Evolutionary conservation across 2,113 vertebrate species (phyloP), one percentile per base, ranked within the genome.

Genomic region (Antechinus flavipes): DNA sequence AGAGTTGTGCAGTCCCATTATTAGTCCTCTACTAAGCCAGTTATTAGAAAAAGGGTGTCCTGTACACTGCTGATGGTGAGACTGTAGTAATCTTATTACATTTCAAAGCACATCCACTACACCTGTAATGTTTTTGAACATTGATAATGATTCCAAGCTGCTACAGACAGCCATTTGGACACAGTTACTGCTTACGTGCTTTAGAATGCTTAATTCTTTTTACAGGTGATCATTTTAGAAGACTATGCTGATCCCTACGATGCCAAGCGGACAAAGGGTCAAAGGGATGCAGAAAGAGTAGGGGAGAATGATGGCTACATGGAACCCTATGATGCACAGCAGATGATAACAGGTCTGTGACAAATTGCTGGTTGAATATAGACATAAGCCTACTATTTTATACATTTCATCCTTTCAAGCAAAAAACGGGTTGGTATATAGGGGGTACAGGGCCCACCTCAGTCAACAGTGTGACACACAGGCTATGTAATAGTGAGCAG

Each of bases 221-320:
- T 1, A 47, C 95, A 99, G 99, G 98, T 99, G 97, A 99, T 99
- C 90, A 99, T 99, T 95, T 97, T 99, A 97, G 99, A 99, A 97
- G 99, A 99, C 98, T 99, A 99, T 0, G 99, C 99, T 0, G 99
- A 99, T 97, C 99, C 99, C 1, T 99, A 99, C 0, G 99, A 99
- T 1, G 99, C 99, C 19, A 99, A 99, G 93, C 98, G 99, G 95
- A 99, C 99, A 1, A 99, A 99, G 94, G 99, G 99, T 56, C 99
- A 99, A 95, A 98, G 99, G 54, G 99, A 99, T 0, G 99, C 99
- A 0, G 99, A 99, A 98, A 97, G 99, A 96, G 99, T 98, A 0
- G 99, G 99, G 0, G 99, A 99, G 96, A 99, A 99, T 0, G 99
- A 99, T 0, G 99, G 99, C 0, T 99, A 99, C 98, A 99, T 99